These are phyloP conservation scores for Microctenopoma stevenorrisi DNA, from an alignment of 2,797 vertebrate genomes.

Conservation along the genomic window DNA sequence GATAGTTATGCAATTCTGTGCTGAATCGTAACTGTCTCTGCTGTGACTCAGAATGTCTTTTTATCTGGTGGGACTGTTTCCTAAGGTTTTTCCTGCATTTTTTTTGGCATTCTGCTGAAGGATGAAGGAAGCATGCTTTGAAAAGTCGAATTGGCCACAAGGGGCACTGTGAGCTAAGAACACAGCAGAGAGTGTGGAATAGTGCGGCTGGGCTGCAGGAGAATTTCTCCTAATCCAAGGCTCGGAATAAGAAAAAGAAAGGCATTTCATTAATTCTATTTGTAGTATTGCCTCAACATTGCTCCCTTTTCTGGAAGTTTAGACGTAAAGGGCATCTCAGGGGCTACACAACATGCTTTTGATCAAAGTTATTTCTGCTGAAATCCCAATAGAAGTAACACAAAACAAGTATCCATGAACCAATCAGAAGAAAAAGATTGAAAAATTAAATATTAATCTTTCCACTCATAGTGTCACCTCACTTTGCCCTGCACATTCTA, in stretches of 20 bases:
- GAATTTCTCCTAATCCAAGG: background rate
- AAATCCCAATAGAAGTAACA: background rate
- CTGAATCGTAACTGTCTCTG: conserved; percentile 8
- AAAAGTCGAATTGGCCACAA: conserved; percentile 38
- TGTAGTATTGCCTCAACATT: background rate
- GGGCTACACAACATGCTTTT: background rate
- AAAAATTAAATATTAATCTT: background rate
- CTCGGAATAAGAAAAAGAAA: background rate
- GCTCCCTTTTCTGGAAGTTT: background rate
- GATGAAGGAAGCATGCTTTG: background rate
- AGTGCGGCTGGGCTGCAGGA: conserved; percentile 19
- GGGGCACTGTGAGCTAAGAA: conserved; percentile 55
- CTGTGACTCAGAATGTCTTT: background rate
- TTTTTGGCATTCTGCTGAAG: conserved; percentile 1
- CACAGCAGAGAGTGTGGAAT: conserved; percentile 12
- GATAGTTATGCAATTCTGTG: conserved; percentile 21
- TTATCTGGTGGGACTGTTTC: conserved; percentile 7
- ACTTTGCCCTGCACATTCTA: no score
- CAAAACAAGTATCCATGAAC: background rate
- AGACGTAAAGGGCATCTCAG: background rate
- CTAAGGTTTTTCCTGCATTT: background rate
- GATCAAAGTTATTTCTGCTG: conserved; percentile 1
- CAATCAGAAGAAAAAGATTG: background rate
- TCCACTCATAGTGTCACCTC: no score
- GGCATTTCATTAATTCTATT: background rate